Evolutionary conservation across 2,888 invertebrate genomes (phyloP).

Genomic region (Apamea epomidion): DNA sequence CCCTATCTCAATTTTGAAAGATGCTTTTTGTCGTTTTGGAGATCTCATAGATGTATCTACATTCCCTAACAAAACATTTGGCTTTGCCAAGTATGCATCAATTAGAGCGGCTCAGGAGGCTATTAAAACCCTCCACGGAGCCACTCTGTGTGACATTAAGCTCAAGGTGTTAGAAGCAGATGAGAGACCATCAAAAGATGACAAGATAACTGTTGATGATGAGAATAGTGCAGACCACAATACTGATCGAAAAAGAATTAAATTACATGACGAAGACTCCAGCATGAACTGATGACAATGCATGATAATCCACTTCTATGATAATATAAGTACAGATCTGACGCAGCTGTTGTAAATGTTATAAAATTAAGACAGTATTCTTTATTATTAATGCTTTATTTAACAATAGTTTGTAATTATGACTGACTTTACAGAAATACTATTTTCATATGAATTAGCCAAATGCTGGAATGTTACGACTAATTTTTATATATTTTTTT

Average conservation of each 20-base stretch:
- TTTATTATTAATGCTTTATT: slow-evolving; percentile 46
- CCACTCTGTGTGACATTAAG: slow-evolving; percentile 94
- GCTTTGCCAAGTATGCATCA: slow-evolving; percentile 97
- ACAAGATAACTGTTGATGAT: slow-evolving; percentile 69
- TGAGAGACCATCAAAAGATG: slow-evolving; percentile 88
- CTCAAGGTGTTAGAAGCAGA: slow-evolving; percentile 97
- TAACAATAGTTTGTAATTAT: slow-evolving; percentile 30
- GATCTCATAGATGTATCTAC: slow-evolving; percentile 97
- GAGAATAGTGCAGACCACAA: slow-evolving; percentile 71
- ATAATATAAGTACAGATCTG: slow-evolving; percentile 63
- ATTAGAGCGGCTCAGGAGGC: slow-evolving; percentile 94
- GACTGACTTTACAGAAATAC: slow-evolving; percentile 53
- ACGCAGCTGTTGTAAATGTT: slow-evolving; percentile 60
- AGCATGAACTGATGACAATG: slow-evolving; percentile 45
- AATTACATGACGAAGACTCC: slow-evolving; percentile 68
- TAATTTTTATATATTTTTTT: slow-evolving; percentile 12
- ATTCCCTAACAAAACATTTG: slow-evolving; percentile 97
- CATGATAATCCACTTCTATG: slow-evolving; percentile 26
- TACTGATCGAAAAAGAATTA: slow-evolving; percentile 79
- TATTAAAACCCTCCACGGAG: slow-evolving; percentile 93
- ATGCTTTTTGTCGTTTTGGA: slow-evolving; percentile 97
- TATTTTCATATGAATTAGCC: slow-evolving; percentile 16
- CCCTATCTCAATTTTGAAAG: slow-evolving; percentile 93
- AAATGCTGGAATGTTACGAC: slow-evolving; percentile 30
- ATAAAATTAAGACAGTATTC: slow-evolving; percentile 49